Evolutionary conservation across 2,113 vertebrate genomes (phyloP).

Genomic region (Nycticryphes semicollaris): DNA sequence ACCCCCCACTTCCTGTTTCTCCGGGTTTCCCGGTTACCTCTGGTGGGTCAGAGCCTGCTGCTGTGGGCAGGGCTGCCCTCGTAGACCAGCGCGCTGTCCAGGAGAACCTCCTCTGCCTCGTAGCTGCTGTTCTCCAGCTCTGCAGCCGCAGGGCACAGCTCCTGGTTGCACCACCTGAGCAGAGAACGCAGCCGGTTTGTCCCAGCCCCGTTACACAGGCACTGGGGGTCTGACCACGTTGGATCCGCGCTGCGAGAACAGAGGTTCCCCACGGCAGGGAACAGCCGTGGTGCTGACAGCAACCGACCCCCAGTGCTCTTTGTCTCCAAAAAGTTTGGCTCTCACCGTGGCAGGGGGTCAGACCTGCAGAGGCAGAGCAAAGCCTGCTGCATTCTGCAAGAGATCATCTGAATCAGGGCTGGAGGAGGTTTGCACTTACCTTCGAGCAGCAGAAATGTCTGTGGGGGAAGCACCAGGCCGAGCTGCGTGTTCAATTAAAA

Average conservation of each 20-base stretch:
- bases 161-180: slow-evolving; percentile 83
- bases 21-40: neutral
- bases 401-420: accelerated
- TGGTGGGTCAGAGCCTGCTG: neutral
- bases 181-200: neutral
- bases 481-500: slow-evolving; percentile 79
- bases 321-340: neutral
- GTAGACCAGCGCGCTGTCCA: slow-evolving; percentile 74
- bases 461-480: slow-evolving; percentile 65
- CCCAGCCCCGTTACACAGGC: accelerated
- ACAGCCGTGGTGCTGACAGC: neutral
- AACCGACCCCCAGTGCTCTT: accelerated
- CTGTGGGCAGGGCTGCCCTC: neutral
- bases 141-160: slow-evolving; percentile 75
- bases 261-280: neutral
- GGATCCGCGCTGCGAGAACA: accelerated
- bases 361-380: neutral
- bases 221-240: accelerated
- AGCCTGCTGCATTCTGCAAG: accelerated
- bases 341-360: accelerated
- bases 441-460: slow-evolving; percentile 70
- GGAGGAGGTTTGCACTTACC: slow-evolving; percentile 26
- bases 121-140: slow-evolving; percentile 70
- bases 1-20: neutral
- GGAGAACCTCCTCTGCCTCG: neutral